Evolutionary conservation across 2,113 vertebrate species (phyloP).

Genomic region (Procavia capensis): DNA sequence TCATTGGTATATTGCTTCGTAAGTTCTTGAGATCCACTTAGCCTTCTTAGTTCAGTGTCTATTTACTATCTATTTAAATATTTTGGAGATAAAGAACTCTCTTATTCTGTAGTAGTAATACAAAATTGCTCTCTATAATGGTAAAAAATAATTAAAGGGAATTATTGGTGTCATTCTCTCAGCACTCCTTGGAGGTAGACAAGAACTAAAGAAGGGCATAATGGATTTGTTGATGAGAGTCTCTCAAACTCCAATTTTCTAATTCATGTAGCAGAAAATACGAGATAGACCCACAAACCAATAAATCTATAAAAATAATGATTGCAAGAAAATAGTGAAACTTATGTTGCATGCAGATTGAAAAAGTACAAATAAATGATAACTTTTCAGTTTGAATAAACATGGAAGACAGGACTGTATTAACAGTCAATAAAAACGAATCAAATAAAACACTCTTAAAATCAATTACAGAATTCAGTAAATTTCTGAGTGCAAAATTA

Average conservation of each 20-base stretch:
- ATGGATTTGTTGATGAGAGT: not conserved
- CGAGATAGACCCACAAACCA: not conserved
- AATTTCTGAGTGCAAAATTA: not conserved
- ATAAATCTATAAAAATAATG: not conserved
- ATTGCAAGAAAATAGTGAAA: not conserved
- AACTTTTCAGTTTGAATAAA: not conserved
- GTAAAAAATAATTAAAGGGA: not conserved
- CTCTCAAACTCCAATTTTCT: not conserved
- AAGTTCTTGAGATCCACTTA: not conserved
- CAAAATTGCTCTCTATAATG: not conserved
- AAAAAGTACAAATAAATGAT: not conserved
- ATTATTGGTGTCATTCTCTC: not conserved
- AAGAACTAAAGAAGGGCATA: not conserved
- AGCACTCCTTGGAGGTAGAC: not conserved
- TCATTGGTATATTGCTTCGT: not conserved
- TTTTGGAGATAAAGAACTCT: not conserved
- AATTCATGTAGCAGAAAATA: not conserved
- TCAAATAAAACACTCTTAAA: not conserved
- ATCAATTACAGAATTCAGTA: not conserved
- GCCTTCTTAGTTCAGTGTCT: not conserved
- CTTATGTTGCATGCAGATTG: not conserved
- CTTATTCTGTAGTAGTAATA: not conserved
- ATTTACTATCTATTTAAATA: constrained; percentile 22
- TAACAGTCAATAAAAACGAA: not conserved
- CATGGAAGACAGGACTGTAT: not conserved